A percentile compares a stretch with the other conserved stretches of the same genome.
Evolutionary conservation across 1,140 invertebrate species (phyloP).

Genomic region (Acromyrmex charruanus): DNA sequence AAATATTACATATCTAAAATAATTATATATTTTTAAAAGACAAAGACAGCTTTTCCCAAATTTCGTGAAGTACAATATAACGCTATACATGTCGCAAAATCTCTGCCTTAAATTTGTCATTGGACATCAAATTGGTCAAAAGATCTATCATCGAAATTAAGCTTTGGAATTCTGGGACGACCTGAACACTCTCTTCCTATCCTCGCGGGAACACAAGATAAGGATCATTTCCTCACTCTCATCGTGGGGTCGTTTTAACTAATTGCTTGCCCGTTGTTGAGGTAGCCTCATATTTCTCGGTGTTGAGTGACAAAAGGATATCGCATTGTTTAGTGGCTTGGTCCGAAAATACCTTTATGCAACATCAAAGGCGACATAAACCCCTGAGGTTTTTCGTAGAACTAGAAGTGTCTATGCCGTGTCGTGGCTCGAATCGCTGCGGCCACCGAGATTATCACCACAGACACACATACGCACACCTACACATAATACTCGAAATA

Average conservation of each 20-base stretch:
- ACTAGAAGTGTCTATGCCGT: neutral
- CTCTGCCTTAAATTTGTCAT: neutral
- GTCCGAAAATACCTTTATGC: neutral
- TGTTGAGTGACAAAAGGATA: conserved; percentile 52
- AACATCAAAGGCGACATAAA: conserved; percentile 29
- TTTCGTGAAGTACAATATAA: neutral
- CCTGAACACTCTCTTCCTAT: neutral
- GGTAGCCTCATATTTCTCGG: conserved; percentile 26
- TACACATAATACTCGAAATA: conserved; percentile 2
- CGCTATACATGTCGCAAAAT: neutral
- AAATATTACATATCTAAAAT: neutral
- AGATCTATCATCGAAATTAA: conserved; percentile 29
- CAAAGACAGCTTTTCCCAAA: neutral
- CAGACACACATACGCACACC: neutral
- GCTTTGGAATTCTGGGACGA: conserved; percentile 13
- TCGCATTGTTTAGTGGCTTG: conserved; percentile 23
- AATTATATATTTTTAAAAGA: neutral
- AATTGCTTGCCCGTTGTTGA: neutral
- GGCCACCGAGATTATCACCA: conserved; percentile 37
- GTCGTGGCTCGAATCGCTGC: conserved; percentile 27
- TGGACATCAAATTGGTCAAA: neutral
- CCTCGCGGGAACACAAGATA: conserved; percentile 10
- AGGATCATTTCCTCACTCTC: conserved; percentile 9
- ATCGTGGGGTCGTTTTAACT: conserved; percentile 39
- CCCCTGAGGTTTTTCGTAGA: conserved; percentile 32